phyloP scores from a whole-genome alignment of 1,140 invertebrate species.

The Euura saliciscinereae region DNA sequence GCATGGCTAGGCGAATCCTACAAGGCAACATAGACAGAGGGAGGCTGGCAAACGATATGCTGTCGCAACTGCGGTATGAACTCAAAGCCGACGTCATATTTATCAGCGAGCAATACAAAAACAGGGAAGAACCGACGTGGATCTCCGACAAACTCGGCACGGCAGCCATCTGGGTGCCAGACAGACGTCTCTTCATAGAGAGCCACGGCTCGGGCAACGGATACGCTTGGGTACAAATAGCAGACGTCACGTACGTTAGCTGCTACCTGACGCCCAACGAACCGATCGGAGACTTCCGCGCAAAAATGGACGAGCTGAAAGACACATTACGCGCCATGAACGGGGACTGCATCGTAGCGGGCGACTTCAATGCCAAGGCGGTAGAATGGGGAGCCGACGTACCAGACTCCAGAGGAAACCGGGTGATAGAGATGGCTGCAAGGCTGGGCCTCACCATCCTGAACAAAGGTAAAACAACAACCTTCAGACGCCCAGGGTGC shows the following conservation, averaged over 20 bases:
- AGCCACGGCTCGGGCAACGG: slow-evolving; percentile 9
- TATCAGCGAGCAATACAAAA: background rate
- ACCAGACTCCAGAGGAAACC: slow-evolving; percentile 16
- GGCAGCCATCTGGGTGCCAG: slow-evolving; percentile 15
- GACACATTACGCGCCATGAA: slow-evolving; percentile 18
- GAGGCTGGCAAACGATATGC: background rate
- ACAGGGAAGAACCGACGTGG: slow-evolving; percentile 6
- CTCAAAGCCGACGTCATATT: background rate
- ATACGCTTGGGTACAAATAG: slow-evolving; percentile 15
- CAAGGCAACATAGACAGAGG: slow-evolving; percentile 20
- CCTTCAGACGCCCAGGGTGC: slow-evolving; percentile 24
- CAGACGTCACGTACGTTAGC: slow-evolving; percentile 18
- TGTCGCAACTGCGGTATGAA: background rate
- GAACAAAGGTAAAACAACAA: slow-evolving; percentile 17
- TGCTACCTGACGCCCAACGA: slow-evolving; percentile 19
- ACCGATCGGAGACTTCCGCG: slow-evolving; percentile 15
- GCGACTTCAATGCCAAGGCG: slow-evolving; percentile 23
- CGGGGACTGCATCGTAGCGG: slow-evolving; percentile 19
- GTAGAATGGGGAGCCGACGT: slow-evolving; percentile 19
- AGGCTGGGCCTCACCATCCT: slow-evolving; percentile 15
- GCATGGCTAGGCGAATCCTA: slow-evolving; percentile 9
- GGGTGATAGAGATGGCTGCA: background rate
- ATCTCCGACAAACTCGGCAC: slow-evolving; percentile 15
- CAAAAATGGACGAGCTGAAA: slow-evolving; percentile 16
- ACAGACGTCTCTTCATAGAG: slow-evolving; percentile 5